phyloP scores from a whole-genome alignment of 64 coral and sea anemone species.

The Cladopsammia gracilis region DNA sequence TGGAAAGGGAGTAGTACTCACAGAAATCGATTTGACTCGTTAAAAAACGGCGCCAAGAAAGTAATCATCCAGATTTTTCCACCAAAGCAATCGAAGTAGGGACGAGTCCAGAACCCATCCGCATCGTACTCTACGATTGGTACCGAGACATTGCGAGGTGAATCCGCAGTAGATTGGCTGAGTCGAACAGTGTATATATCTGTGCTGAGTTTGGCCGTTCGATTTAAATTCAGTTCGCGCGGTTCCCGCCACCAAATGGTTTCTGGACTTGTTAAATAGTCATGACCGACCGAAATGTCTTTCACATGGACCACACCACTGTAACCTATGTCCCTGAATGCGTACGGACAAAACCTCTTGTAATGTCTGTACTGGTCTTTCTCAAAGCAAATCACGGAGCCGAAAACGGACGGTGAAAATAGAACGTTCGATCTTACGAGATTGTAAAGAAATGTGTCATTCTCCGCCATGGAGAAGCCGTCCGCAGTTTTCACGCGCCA shows the following conservation, averaged over 20 bases:
- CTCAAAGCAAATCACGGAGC: slow-evolving; percentile 74
- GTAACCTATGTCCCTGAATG: slow-evolving; percentile 41
- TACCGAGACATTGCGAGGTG: neutral
- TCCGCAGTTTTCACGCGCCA: slow-evolving; percentile 49
- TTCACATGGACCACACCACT: slow-evolving; percentile 43
- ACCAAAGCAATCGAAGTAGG: slow-evolving; percentile 79
- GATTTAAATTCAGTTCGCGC: neutral
- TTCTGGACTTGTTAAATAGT: slow-evolving; percentile 52
- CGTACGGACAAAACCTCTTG: slow-evolving; percentile 64
- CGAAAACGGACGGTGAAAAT: slow-evolving; percentile 66
- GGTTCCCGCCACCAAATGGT: slow-evolving; percentile 76
- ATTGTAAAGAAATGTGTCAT: slow-evolving; percentile 67
- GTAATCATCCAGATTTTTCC: slow-evolving; percentile 78
- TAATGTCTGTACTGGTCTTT: slow-evolving; percentile 63
- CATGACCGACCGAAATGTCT: slow-evolving; percentile 69
- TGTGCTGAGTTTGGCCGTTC: slow-evolving; percentile 7
- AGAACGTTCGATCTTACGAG: slow-evolving; percentile 73
- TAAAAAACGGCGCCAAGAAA: slow-evolving; percentile 74
- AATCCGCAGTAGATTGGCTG: slow-evolving; percentile 28
- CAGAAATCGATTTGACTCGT: slow-evolving; percentile 63
- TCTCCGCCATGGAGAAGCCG: slow-evolving; percentile 47
- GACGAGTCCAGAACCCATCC: slow-evolving; percentile 64
- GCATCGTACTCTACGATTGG: slow-evolving; percentile 28
- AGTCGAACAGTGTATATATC: slow-evolving; percentile 44
- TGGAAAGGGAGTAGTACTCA: slow-evolving; percentile 34